A percentile compares a stretch with the other conserved stretches of the same genome.
Conservation (phyloP, 2,888 invertebrate species). For the Patella ulyssiponensis region DNA sequence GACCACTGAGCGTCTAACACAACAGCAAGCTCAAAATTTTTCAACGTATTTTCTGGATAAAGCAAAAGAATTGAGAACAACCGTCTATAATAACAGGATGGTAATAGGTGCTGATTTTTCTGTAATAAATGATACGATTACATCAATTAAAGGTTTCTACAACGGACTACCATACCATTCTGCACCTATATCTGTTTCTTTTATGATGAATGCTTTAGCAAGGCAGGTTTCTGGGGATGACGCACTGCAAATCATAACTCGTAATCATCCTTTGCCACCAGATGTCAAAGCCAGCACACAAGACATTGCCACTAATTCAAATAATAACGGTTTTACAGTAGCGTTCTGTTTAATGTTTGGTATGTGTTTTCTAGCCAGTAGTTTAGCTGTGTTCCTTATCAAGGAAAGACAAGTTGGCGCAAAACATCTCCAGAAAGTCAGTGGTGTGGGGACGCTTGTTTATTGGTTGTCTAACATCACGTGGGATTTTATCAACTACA, state of each 20-base stretch:
- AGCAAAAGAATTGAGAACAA: constrained; percentile 57
- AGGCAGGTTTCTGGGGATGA: constrained; percentile 28
- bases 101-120: constrained; percentile 62
- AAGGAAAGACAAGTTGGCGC: constrained; percentile 60
- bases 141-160: constrained; percentile 77
- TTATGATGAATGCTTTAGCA: constrained; percentile 43
- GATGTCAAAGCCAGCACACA: constrained; percentile 19
- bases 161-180: constrained; percentile 86
- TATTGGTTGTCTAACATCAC: constrained; percentile 82
- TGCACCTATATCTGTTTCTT: constrained; percentile 78
- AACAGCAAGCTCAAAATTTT: constrained; percentile 1
- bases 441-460: constrained; percentile 70
- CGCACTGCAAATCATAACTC: constrained; percentile 54
- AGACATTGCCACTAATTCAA: neutral
- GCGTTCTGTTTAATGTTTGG: constrained; percentile 61
- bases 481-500: constrained; percentile 80
- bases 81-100: constrained; percentile 67
- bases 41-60: constrained; percentile 39
- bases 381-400: constrained; percentile 64
- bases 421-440: constrained; percentile 66
- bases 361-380: constrained; percentile 65
- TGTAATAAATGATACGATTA: constrained; percentile 4
- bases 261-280: constrained; percentile 44
- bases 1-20: neutral
- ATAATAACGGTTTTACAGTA: constrained; percentile 45